Evolutionary conservation across 1,140 invertebrate genomes (phyloP), one percentile per base, ranked within the genome.

Genomic region (Fragariocoptes setiger): DNA sequence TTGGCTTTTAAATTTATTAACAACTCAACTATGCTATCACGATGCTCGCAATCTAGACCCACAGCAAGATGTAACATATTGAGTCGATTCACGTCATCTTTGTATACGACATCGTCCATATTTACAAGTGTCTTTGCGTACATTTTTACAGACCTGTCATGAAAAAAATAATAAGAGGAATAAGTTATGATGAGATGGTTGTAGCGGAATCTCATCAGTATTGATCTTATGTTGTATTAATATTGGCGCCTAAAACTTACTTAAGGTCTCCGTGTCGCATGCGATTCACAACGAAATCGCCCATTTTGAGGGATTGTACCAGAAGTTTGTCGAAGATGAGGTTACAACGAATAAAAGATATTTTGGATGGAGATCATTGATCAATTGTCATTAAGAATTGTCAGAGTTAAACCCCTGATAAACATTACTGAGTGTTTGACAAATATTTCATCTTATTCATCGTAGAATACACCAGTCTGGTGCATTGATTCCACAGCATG

Each of bases 11-110:
- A 14, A n/a, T 8, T 3, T 21, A 17, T 38, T 14, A 19, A 19
- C 35, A 13, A 37, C 19, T 13, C 18, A 15, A 2, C 19, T 21
- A 4, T 16, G 2, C 12, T 22, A 15, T 31, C 22, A 22, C 39
- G 19, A 13, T 35, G 4, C 12, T 15, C 13, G 12, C 13, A 31
- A 12, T 21, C 22, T 14, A 21, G 4, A 15, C 4, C 39, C 14
- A 22, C 20, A 40, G 16, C 22, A 15, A 40, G 12, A 40, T 40
- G 39, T 13, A 40, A 14, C 3, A 40, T 4, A 40, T 40, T 40
- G 18, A 21, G 21, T 15, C 21, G 14, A 19, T 21, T 20, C 14
- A 22, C 39, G 31, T 40, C 39, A 19, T 40, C 22, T 12, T 22
- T 5, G 15, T 20, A 19, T 22, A 40, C 14, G 19, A 21, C 19